Base-by-base conservation (phyloP, 35 echinoderm and acorn worm genomes). In the Ptychodera flava region DNA sequence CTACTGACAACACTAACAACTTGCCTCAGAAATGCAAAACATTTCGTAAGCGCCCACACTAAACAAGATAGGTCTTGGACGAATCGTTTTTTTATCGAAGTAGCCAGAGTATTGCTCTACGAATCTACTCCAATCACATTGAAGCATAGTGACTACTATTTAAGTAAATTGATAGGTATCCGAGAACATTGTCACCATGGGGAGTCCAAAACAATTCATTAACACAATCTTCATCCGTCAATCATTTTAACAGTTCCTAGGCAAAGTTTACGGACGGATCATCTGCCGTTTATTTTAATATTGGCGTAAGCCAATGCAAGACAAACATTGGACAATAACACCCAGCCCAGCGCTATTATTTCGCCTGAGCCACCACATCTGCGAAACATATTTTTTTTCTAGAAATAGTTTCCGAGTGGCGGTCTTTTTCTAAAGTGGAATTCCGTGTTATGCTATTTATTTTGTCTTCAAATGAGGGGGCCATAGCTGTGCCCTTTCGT, bases 371-470 rank as follows among this genome's bases (percentile, higher is more conserved):
- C 45, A 64, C 45, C 45, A 64, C 45, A 64, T 64, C 45, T 64
- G 45, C 45, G 45, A 64, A 64, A 64, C 45, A 64, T 64, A 64
- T 64, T 64, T 64, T n/a, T n/a, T 64, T 64, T 64, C 45, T 64
- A 64, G 45, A 64, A 64, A 64, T 64, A 64, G 45, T 64, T 64
- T 64, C 45, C 6, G 6, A 64, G 6, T 22, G 45, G 45, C 45
- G 45, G 45, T 64, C 45, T 64, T 64, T n/a, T n/a, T 22, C 6
- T 22, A 64, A 64, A 64, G 45, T 22, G 45, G 45, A 64, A 64
- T 64, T 6, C 22, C 6, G 45, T 12, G 45, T 64, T 22, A 64
- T 6, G 6, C 6, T 64, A 64, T 64, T 64, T 64, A 64, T 64
- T 64, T 64, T 64, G 45, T 64, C 45, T 64, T 64, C 22, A 64